Conservation (phyloP, 2,888 invertebrate species). For the Plusia festucae region DNA sequence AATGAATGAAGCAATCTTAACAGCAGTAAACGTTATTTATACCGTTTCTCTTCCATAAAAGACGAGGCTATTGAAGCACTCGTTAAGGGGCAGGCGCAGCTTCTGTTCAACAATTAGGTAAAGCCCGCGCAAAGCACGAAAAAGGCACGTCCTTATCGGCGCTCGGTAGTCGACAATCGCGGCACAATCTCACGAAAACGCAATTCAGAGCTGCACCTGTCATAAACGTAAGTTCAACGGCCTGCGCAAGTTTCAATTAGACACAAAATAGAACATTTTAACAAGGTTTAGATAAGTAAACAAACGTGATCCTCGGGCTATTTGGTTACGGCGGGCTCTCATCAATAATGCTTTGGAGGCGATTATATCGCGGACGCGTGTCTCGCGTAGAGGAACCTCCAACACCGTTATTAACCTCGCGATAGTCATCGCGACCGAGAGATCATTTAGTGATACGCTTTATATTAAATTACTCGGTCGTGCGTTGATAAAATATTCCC, state of each 20-base stretch:
- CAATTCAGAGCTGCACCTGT: slow-evolving; percentile 87
- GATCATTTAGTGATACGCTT: slow-evolving; percentile 89
- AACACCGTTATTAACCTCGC: slow-evolving; percentile 87
- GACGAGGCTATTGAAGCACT: slow-evolving; percentile 71
- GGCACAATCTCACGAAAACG: slow-evolving; percentile 86
- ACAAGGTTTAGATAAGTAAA: slow-evolving; percentile 84
- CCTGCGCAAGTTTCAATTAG: slow-evolving; percentile 80
- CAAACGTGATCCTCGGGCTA: slow-evolving; percentile 86
- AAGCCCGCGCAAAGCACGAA: slow-evolving; percentile 67
- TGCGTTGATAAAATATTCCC: slow-evolving; percentile 88
- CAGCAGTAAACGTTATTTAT: slow-evolving; percentile 82
- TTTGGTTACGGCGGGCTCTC: slow-evolving; percentile 85
- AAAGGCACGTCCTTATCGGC: slow-evolving; percentile 76
- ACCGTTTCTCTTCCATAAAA: slow-evolving; percentile 82
- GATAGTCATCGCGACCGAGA: slow-evolving; percentile 85
- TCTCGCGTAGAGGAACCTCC: slow-evolving; percentile 83
- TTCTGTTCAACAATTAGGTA: slow-evolving; percentile 86
- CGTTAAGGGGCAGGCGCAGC: slow-evolving; percentile 78
- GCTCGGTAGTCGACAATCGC: slow-evolving; percentile 81
- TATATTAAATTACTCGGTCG: slow-evolving; percentile 90
- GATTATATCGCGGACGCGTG: slow-evolving; percentile 87
- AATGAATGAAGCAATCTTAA: slow-evolving; percentile 86
- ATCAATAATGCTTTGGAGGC: slow-evolving; percentile 86
- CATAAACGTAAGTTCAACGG: slow-evolving; percentile 79
- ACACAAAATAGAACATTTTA: slow-evolving; percentile 77